Base-by-base conservation (phyloP, 2,888 invertebrate species). In the Cataglyphis rosenhaueri region DNA sequence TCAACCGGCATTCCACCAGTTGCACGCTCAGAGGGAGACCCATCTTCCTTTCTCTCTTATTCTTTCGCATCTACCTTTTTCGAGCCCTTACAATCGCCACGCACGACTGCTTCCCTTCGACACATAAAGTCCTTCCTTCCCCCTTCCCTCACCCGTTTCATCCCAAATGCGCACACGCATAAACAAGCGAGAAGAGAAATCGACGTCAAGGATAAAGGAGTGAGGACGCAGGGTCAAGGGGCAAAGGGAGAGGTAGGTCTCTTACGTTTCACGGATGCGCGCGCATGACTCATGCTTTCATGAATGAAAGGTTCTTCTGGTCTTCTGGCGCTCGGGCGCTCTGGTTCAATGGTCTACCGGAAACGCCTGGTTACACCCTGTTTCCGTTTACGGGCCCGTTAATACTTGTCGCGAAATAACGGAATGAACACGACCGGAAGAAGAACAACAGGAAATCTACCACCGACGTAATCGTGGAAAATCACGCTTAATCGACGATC, bases 321-420 rank as follows among this genome's bases (percentile, higher is more conserved):
- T 91, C 91, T 91, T 91, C 89, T 88, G 89, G 84, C 85, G 88
- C 86, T 85, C 87, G 87, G 85, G 91, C 92, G 93, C 78, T 79
- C 78, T 79, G 78, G 78, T 79, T 79, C 78, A 93, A 93, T 93
- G 93, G 93, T 92, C 92, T 92, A 92, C 93, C 93, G 93, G 93
- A 93, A 93, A 93, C 92, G 92, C 90, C 92, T 93, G 92, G 92
- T 93, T 93, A 92, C 92, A 92, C 92, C 92, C 92, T 89, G 92
- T 92, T 93, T 93, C 93, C 93, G 93, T 92, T 92, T 25, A 8
- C 66, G 18, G 64, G 74, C 64, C 35, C 32, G 55, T 59, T 70
- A 59, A 70, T 71, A 61, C 81, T 85, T 76, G 38, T 44, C 8
- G 38, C 21, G 65, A 66, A 76, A 76, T 84, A 87, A 87, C 86